A percentile compares a stretch with the other conserved stretches of the same genome.
phyloP scores from a whole-genome alignment of 2,113 vertebrate genomes.

The Alethe diademata region DNA sequence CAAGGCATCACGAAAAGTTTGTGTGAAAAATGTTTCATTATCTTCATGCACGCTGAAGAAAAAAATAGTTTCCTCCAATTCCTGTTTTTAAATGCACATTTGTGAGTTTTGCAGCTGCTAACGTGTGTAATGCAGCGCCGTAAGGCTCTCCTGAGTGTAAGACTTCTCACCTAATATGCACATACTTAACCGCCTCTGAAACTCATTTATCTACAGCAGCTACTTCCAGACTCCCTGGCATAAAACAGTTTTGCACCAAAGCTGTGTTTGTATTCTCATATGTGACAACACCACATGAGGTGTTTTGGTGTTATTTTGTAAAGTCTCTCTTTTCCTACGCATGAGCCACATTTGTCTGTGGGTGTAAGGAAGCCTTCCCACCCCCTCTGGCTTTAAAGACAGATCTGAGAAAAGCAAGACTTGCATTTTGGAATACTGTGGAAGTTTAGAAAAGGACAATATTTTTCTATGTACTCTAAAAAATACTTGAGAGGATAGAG shows the following conservation, averaged over 20 bases:
- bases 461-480: not conserved
- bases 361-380: not conserved
- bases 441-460: not conserved
- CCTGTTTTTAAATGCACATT: not conserved
- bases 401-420: not conserved
- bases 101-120: constrained; percentile 5
- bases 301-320: constrained; percentile 36
- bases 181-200: constrained; percentile 1
- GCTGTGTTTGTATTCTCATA: constrained; percentile 48
- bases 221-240: constrained; percentile 35
- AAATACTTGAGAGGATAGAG: not conserved
- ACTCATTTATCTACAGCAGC: constrained; percentile 27
- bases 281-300: constrained; percentile 46
- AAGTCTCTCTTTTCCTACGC: constrained; percentile 43
- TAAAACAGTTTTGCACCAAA: constrained; percentile 45
- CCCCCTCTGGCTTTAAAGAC: not conserved
- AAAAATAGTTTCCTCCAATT: not conserved
- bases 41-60: not conserved
- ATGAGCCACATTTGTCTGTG: not conserved
- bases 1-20: not conserved
- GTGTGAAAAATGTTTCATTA: not conserved
- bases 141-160: not conserved
- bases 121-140: rapidly evolving
- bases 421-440: not conserved
- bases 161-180: constrained; percentile 44